Base-by-base conservation (phyloP, 2,113 vertebrate genomes). In the Podiceps cristatus region DNA sequence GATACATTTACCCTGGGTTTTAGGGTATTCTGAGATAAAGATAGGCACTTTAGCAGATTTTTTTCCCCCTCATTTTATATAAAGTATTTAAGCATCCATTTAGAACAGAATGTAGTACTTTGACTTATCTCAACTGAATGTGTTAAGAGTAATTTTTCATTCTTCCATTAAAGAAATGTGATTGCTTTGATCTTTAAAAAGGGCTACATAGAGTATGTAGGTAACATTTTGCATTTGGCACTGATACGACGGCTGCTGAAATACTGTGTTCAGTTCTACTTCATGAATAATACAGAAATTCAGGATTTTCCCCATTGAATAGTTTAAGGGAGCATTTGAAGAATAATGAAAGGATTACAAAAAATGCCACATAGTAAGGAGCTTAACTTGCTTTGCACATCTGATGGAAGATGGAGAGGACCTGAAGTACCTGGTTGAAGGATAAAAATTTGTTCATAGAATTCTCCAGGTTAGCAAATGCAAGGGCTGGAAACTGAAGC, bases 111-210 rank as follows among this genome's bases (percentile, higher is more conserved):
- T 49, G 7, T 82, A 89, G 72, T 82, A 81, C 37, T 59, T 78
- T 81, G 64, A 18, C 31, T 96, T 94, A 78, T 84, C 37, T 86
- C 59, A 84, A 77, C 19, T 74, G 42, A 86, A 71, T 45, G 16
- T n/a, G n/a, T 77, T 69, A 92, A 92, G 86, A 74, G 55, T 47
- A 84, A 33, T 75, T 91, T 95, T 91, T 93, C 44, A 75, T 90
- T 94, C 69, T 90, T 81, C 44, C 69, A 52, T 85, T 94, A 89
- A 87, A 81, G 33, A 91, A 94, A 75, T 53, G 37, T 85, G 86
- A 95, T 81, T 87, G 8, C 80, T 97, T 94, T 96, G 93, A 94
- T 96, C 77, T 94, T 90, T 82, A 72, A 78, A 89, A 94, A 85
- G 33, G 16, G 13, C 5, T 82, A 62, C 58, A 49, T 19, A n/a